A percentile compares a stretch with the other conserved stretches of the same genome.
These are phyloP conservation scores for Xiphorhynchus erythropygius DNA, from an alignment of 2,797 vertebrate species.

Conservation along the genomic window DNA sequence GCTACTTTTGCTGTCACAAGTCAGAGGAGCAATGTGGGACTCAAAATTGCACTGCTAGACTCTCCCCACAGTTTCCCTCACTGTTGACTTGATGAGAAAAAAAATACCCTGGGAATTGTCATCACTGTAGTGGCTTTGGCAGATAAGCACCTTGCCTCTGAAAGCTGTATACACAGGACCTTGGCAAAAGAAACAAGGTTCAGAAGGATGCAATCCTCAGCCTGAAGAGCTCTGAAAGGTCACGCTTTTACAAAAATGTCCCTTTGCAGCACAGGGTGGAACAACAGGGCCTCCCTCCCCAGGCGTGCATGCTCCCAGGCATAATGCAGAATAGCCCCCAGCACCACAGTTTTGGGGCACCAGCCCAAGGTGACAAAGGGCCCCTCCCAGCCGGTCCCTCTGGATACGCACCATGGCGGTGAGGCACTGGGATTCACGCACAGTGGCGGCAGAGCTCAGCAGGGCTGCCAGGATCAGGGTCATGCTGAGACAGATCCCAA, in stretches of 20 bases:
- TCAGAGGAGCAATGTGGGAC: background rate
- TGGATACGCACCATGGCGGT: constrained; percentile 70
- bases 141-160: background rate
- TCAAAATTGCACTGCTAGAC: background rate
- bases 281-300: background rate
- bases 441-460: constrained; percentile 43
- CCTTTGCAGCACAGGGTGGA: background rate
- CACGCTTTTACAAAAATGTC: background rate
- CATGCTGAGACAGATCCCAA: constrained; percentile 63
- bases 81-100: background rate
- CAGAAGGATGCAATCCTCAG: background rate
- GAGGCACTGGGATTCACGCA: constrained; percentile 69
- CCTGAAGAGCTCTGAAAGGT: background rate
- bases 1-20: background rate
- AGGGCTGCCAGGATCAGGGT: constrained; percentile 67
- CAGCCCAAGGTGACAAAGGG: background rate
- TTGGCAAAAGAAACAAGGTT: background rate
- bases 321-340: background rate
- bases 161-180: background rate
- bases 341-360: rapidly evolving
- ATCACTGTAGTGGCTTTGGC: background rate
- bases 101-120: background rate
- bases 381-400: background rate
- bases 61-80: background rate
- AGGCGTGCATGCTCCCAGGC: rapidly evolving